Base-by-base conservation (phyloP, 2,797 vertebrate species). In the Hoplostethus mediterraneus region DNA sequence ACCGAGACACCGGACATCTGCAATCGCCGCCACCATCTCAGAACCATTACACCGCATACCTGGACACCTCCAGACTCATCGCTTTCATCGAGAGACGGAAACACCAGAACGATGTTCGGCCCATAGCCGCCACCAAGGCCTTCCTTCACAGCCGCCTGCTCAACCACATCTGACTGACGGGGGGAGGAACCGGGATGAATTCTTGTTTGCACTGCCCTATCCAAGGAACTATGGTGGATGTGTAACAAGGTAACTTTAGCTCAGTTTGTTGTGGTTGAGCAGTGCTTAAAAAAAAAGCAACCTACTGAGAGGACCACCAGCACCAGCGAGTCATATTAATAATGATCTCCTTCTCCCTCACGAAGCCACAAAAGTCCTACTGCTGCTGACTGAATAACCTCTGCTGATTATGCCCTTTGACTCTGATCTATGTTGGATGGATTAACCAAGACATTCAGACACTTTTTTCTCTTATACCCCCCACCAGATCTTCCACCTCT, bases 21-120 rank as follows among this genome's bases (percentile, higher is more conserved):
- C 38, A 44, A 14, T 25, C 16, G 21, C 38, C 13, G 48, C 67
- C 77, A 48, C 59, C 76, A 4, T 70, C 80, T n/a, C 87, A 42
- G 17, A 85, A 71, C 56, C 83, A 74, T 25, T 91, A 86, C 67
- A 28, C 76, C 77, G 88, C 93, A 67, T 93, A 94, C 82, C 95
- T 98, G 65, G 97, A 98, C 91, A 98, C 91, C 75, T 97, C 96
- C 88, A 94, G 97, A 87, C 95, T 98, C 92, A 96, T 97, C 85
- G 96, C 97, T 14, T 98, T 98, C 96, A 97, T 97, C 74, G 96
- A 97, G 94, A 95, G 97, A 91, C 95, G 97, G 86, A 98, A 97
- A 94, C 97, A 97, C 95, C 97, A 97, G 95, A 98, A 97, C 76
- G 97, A 98, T 82, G 92, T 95, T 82, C 95, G 96, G 89, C 95